Conservation (phyloP, 2,888 invertebrate genomes). For the Deilephila porcellus region DNA sequence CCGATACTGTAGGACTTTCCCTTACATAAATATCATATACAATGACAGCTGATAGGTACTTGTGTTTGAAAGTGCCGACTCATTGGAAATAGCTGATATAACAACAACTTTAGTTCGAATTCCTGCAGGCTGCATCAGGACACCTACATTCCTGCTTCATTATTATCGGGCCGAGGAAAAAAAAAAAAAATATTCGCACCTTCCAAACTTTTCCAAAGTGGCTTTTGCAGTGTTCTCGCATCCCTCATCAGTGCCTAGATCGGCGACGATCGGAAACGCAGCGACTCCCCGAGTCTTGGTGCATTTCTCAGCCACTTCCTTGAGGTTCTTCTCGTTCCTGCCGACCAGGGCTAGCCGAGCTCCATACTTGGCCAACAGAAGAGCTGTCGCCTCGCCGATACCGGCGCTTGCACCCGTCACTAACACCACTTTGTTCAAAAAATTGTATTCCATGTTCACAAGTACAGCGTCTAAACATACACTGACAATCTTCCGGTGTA, state of each 20-base stretch:
- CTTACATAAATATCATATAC: too few relatives aligned
- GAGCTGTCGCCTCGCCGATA: not conserved
- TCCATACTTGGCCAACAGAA: not conserved
- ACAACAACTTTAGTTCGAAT: too few relatives aligned
- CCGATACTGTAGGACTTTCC: too few relatives aligned
- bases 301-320: not conserved
- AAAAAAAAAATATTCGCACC: too few relatives aligned
- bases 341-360: not conserved
- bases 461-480: not conserved
- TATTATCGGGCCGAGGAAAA: too few relatives aligned
- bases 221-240: not conserved
- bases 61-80: too few relatives aligned
- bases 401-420: not conserved
- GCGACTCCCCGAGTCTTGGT: not conserved
- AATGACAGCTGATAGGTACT: too few relatives aligned
- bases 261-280: not conserved
- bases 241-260: not conserved
- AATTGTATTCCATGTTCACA: not conserved
- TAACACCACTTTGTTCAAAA: not conserved
- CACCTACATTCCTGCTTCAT: too few relatives aligned
- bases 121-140: too few relatives aligned
- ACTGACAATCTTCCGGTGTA: not conserved
- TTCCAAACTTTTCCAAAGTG: not conserved
- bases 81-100: too few relatives aligned
- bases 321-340: not conserved